phyloP scores from a whole-genome alignment of 2,113 vertebrate genomes.

The Silurus meridionalis region DNA sequence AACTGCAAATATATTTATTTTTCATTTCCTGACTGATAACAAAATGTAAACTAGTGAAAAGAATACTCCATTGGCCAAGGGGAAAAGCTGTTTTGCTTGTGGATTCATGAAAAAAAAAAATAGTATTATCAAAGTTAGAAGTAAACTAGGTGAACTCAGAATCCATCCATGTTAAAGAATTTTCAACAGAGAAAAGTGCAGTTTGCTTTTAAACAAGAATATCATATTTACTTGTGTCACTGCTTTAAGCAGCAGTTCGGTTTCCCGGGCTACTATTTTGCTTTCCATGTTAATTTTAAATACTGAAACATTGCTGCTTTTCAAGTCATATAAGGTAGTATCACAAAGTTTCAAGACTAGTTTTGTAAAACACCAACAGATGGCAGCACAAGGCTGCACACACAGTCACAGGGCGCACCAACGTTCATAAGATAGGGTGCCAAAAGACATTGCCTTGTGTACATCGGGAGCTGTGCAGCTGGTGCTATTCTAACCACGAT shows the following conservation, averaged over 20 bases:
- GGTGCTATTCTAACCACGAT: no score
- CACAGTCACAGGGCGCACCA: no score
- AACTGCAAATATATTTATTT: slow-evolving; percentile 57
- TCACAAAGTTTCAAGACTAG: no score
- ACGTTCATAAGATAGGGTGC: no score
- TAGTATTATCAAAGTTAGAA: slow-evolving; percentile 41
- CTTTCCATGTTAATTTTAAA: neutral
- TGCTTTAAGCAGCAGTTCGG: neutral
- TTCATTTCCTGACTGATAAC: slow-evolving; percentile 45
- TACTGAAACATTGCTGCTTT: neutral
- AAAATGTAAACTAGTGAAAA: slow-evolving; percentile 51
- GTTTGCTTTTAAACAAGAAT: neutral
- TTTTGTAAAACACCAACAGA: no score
- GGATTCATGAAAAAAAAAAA: slow-evolving; percentile 44
- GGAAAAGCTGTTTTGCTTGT: slow-evolving; percentile 58
- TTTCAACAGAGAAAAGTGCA: neutral
- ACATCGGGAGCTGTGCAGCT: no score
- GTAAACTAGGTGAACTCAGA: neutral
- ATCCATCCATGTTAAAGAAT: neutral
- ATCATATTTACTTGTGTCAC: neutral
- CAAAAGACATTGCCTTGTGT: no score
- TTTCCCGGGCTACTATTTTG: neutral
- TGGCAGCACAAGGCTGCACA: no score
- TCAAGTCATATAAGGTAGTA: no score
- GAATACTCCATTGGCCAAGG: slow-evolving; percentile 37